phyloP scores from a whole-genome alignment of 1,140 invertebrate genomes.

The Lanistes nyassanus region DNA sequence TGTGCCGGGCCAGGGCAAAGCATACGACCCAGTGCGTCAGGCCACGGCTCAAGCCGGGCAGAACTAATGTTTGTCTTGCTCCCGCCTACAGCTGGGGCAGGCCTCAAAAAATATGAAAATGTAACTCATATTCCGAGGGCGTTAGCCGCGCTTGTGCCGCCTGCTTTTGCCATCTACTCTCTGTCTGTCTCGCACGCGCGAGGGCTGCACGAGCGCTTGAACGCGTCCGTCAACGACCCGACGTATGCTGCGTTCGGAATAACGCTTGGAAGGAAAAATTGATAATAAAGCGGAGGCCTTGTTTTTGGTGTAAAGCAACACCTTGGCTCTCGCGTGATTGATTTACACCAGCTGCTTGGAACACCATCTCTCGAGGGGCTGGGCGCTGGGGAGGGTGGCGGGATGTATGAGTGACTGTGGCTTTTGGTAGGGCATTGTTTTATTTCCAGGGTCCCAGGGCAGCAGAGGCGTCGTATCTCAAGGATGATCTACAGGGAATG shows the following conservation, averaged over 20 bases:
- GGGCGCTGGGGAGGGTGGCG: not conserved
- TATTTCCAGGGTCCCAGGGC: not conserved
- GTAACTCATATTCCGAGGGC: slow-evolving; percentile 9
- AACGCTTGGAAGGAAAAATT: slow-evolving; percentile 11
- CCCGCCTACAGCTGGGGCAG: not conserved
- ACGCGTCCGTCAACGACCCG: not conserved
- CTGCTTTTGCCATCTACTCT: not conserved
- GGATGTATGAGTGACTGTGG: slow-evolving; percentile 9
- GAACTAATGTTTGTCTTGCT: slow-evolving; percentile 16
- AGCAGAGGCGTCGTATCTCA: not conserved
- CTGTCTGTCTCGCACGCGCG: not conserved
- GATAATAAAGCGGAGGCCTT: slow-evolving; percentile 13
- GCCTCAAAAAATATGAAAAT: not conserved
- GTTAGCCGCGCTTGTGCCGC: not conserved
- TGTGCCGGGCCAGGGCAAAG: not conserved
- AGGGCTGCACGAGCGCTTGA: not conserved
- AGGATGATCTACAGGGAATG: too few species aligned
- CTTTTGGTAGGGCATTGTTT: not conserved
- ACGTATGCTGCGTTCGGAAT: not conserved
- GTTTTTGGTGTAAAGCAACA: slow-evolving; percentile 10
- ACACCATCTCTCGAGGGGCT: not conserved
- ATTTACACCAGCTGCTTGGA: slow-evolving; percentile 7
- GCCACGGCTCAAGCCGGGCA: not conserved
- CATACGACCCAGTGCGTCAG: not conserved
- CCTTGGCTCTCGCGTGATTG: not conserved